Evolutionary conservation across 2,113 vertebrate species (phyloP), one percentile per base, ranked within the genome.

Genomic region (Chascanopsetta lugubris): DNA sequence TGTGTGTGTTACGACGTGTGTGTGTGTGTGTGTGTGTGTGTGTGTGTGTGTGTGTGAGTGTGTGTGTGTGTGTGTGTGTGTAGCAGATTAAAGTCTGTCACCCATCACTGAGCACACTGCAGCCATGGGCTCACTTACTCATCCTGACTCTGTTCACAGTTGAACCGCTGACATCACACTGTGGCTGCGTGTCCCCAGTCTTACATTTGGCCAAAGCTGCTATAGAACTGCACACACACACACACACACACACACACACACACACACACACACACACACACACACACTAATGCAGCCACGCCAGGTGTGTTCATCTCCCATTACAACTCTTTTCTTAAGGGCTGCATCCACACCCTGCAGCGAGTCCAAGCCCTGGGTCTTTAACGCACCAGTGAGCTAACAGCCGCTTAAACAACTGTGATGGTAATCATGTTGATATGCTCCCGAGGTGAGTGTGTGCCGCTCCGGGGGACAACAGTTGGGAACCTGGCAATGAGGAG

Each of bases 61-160:
- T 58, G 60, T 65, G 25, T 50, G 22, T 46, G 8, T 29, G 20
- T 59, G 27, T 57, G 17, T 57, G 56, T 54, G 34, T 63, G 49
- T 21, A 6, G 53, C 49, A 72, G 67, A 67, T 79, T 77, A 82
- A 56, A 75, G 72, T 75, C 69, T 60, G 71, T 86, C 66, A 82
- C 72, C 75, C 81, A 59, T 75, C 72, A 62, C 58, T 71, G 62
- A 77, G 72, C 75, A 66, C 62, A 79, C 62, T 50, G 60, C 67
- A 72, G 76, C 69, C 61, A 2, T 67, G 62, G 81, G 81, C 64
- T 82, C 58, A 53, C 59, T 75, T 69, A 71, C 59, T 75, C 47
- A 80, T 77, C 47, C 66, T 53, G 56, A 42, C 49, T 70, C 48
- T 59, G 50, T 64, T 43, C 65, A 32, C 61, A 69, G 66, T 79